phyloP scores from a whole-genome alignment of 2,113 vertebrate genomes.

The zebrafish (Danio rerio) region GRCz12tu NC_133182.1:1743001-1743500 shows the following conservation, averaged over 20 bases:
- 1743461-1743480: no score
- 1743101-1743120: not conserved
- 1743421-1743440: no score
- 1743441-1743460: no score
- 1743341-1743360: no score
- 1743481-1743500: no score
- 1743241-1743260: not conserved
- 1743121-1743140: conserved; percentile 38
- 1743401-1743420: no score
- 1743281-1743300: no score
- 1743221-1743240: not conserved
- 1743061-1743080: not conserved
- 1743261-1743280: no score
- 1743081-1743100: not conserved
- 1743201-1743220: not conserved
- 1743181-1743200: not conserved
- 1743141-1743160: conserved; percentile 2
- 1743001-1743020: not conserved
- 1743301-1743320: no score
- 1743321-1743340: no score
- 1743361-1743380: no score
- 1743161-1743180: conserved; percentile 20
- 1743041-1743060: not conserved
- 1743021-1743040: not conserved
- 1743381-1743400: no score